Conservation (phyloP, 2,113 vertebrate species). For the Hippotragus niger region DNA sequence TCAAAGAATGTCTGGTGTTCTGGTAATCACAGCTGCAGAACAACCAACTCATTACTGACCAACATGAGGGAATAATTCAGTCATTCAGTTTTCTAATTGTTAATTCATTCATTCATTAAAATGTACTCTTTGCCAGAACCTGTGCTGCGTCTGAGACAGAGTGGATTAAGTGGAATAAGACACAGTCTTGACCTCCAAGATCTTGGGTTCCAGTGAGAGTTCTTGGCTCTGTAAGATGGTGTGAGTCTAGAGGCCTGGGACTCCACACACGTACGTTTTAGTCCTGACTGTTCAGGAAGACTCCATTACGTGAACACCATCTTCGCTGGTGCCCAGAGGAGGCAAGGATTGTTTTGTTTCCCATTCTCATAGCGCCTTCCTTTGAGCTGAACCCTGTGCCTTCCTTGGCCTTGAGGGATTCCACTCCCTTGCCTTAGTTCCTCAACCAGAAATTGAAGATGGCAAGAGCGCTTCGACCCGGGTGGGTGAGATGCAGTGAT, state of each 20-base stretch:
- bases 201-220: accelerated
- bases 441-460: not conserved
- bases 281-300: not conserved
- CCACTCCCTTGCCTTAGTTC: not conserved
- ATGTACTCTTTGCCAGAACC: not conserved
- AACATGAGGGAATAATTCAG: not conserved
- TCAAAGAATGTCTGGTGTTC: not conserved
- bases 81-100: not conserved
- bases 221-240: not conserved
- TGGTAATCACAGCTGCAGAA: not conserved
- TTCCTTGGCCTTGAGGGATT: not conserved
- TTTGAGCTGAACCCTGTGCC: not conserved
- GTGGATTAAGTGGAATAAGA: not conserved
- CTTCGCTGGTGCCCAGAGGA: not conserved
- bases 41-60: not conserved
- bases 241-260: not conserved
- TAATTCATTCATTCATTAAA: not conserved
- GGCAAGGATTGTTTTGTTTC: not conserved
- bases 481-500: not conserved
- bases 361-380: not conserved
- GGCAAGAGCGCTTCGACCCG: not conserved
- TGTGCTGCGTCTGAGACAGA: not conserved
- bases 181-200: not conserved
- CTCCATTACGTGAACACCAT: not conserved
- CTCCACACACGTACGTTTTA: accelerated